Base-by-base conservation (phyloP, 2,888 invertebrate genomes). In the Empis livida region DNA sequence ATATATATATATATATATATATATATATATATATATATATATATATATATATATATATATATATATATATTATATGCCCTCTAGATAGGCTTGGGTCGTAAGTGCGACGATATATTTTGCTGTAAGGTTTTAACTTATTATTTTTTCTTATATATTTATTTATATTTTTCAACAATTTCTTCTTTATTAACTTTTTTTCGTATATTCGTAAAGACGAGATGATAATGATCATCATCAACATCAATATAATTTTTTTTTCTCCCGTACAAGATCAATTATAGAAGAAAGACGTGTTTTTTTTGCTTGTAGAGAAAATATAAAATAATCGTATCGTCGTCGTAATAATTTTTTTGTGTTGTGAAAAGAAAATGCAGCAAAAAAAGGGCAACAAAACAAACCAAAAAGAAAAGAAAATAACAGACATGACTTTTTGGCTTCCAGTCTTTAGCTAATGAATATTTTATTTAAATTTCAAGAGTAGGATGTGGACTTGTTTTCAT, bases 381-480 rank as follows among this genome's bases (percentile, higher is more conserved):
- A 35, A 35, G n/a, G 23, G 23, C 23, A 35, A 35, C 5, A 8
- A 35, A 35, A 3, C 5, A 35, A 35, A 35, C 4, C 3, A 35
- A 35, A 35, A 5, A 32, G 9, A 32, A 32, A 5, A 5, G 32
- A 3, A 32, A 35, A 35, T 5, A 35, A 35, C 10, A 35, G n/a
- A 35, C 41, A 41, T 41, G 41, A 41, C 23, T 41, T 41, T 41
- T 41, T 41, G 41, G 27, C 41, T 41, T 27, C 41, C 27, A 41
- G 41, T 41, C 41, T 41, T 41, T 41, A 41, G 23, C 14, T 41
- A n/a, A 35, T 35, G 23, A 27, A 27, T 27, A 27, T 27, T 27
- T 27, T 27, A 27, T 27, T 27, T 27, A 27, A 27, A 27, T 27
- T 27, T 27, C 6, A 8, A 27, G 9, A 27, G 23, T 27, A 27